phyloP scores from a whole-genome alignment of 53 echinoderm and acorn worm genomes.

The Zoroaster sp. region DNA sequence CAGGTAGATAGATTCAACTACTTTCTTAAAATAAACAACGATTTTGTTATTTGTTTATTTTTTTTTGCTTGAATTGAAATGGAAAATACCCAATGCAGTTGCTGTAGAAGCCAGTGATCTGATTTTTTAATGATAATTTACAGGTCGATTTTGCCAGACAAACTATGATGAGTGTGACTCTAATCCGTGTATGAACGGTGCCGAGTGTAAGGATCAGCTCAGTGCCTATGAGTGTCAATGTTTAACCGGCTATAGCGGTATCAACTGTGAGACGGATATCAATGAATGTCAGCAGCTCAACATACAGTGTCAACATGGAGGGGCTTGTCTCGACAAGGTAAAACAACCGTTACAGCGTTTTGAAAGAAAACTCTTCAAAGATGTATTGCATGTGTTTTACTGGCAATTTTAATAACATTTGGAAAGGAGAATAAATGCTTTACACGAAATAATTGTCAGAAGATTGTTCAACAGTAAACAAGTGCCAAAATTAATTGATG shows the following conservation, averaged over 20 bases:
- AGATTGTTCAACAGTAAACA: too few relatives aligned
- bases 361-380: too few relatives aligned
- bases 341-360: too few relatives aligned
- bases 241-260: conserved; percentile 38
- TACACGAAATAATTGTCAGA: too few relatives aligned
- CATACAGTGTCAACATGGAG: conserved; percentile 1
- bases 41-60: neutral
- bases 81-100: too few relatives aligned
- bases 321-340: conserved; percentile 12
- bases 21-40: neutral
- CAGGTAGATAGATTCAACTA: conserved; percentile 2
- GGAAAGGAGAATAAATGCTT: too few relatives aligned
- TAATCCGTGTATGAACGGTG: conserved; percentile 33
- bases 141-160: conserved; percentile 40
- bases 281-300: conserved; percentile 42
- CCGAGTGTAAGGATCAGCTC: conserved; percentile 30
- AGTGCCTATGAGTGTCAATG: conserved; percentile 57
- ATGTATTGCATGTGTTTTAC: too few relatives aligned
- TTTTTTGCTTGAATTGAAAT: neutral
- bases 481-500: too few relatives aligned
- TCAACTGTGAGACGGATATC: conserved; percentile 50
- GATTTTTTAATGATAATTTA: neutral
- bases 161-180: conserved; percentile 47
- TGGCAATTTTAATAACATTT: too few relatives aligned
- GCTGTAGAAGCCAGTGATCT: neutral